These are phyloP conservation scores for Pygmarrhopalites habei DNA, from an alignment of 1,140 invertebrate species.

Conservation along the genomic window DNA sequence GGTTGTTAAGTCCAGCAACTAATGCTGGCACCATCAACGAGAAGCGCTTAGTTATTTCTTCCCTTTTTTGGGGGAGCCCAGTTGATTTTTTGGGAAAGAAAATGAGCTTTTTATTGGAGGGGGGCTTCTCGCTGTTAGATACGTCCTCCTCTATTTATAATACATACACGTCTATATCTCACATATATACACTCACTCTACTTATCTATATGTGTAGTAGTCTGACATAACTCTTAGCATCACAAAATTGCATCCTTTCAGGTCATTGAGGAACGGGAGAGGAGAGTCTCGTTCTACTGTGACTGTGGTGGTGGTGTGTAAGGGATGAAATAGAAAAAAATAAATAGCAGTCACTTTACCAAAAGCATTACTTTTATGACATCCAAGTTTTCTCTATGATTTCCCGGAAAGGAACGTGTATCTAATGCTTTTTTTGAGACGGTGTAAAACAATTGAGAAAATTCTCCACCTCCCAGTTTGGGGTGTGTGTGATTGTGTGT, in stretches of 20 bases:
- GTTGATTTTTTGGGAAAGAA: conserved; percentile 12
- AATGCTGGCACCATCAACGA: too few relatives aligned
- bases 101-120: conserved; percentile 17
- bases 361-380: conserved; percentile 5
- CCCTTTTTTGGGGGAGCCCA: neutral
- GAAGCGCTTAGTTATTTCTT: neutral
- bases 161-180: too few relatives aligned
- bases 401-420: neutral
- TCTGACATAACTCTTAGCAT: conserved; percentile 4
- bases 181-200: neutral
- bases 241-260: conserved; percentile 1
- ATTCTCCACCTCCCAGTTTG: too few relatives aligned
- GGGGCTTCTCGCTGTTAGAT: neutral
- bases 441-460: conserved; percentile 1
- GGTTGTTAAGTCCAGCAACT: too few relatives aligned
- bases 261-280: conserved; percentile 2
- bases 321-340: neutral
- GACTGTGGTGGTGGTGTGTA: neutral
- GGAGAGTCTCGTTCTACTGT: neutral
- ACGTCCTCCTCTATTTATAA: too few relatives aligned
- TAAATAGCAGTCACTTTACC: conserved; percentile 1
- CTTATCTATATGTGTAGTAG: too few relatives aligned
- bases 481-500: too few relatives aligned
- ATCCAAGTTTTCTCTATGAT: neutral
- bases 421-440: neutral